phyloP scores from a whole-genome alignment of 2,797 vertebrate genomes.

The Phoebastria nigripes region DNA sequence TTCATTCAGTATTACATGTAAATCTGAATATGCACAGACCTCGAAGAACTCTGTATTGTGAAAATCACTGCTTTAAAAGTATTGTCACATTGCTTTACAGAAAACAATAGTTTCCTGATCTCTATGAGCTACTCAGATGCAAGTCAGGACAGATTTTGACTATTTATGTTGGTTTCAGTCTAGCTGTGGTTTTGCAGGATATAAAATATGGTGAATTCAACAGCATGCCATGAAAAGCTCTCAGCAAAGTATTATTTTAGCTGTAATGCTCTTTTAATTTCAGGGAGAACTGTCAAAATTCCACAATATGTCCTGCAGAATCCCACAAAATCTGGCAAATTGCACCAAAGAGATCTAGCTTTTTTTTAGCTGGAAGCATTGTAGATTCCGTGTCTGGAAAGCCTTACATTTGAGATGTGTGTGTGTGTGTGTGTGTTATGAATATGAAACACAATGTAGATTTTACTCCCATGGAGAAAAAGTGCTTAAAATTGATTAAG shows the following conservation, averaged over 20 bases:
- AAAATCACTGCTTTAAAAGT: not conserved
- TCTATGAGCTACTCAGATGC: not conserved
- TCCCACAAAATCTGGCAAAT: constrained; percentile 8
- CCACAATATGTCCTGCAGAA: not conserved
- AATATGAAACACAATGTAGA: not conserved
- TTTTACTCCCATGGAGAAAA: not conserved
- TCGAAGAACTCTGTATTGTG: not conserved
- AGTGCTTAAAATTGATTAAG: constrained; percentile 10
- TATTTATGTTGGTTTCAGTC: not conserved
- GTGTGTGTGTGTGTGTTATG: not conserved
- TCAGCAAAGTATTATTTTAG: not conserved
- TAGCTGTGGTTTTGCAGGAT: not conserved
- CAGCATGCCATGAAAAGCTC: not conserved
- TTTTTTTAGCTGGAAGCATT: not conserved
- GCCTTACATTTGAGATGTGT: not conserved
- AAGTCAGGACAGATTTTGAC: not conserved
- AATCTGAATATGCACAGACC: not conserved
- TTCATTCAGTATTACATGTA: not conserved
- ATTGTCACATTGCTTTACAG: not conserved
- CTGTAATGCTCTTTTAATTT: not conserved
- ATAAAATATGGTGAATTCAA: not conserved
- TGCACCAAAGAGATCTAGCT: not conserved
- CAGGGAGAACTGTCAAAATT: not conserved
- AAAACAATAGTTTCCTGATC: not conserved
- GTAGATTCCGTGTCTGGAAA: not conserved